phyloP scores from a whole-genome alignment of 2,888 invertebrate species.

The Catonia carolina region DNA sequence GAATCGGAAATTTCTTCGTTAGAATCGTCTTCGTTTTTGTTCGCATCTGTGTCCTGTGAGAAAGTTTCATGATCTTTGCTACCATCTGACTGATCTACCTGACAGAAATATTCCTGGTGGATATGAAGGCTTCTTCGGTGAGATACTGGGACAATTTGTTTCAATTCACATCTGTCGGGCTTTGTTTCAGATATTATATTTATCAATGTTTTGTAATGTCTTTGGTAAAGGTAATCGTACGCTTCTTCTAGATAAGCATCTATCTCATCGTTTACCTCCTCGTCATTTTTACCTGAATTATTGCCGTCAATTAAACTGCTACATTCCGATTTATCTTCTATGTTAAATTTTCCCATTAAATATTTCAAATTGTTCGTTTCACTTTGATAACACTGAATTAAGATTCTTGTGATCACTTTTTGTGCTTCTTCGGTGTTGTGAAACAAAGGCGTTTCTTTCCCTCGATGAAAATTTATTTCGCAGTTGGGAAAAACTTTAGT shows the following conservation, averaged over 20 bases:
- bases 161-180: not conserved
- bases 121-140: not conserved
- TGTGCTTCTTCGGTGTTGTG: not conserved
- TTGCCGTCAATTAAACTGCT: too few relatives aligned
- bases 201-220: not conserved
- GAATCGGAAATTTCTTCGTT: conserved; percentile 1
- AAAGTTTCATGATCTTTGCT: not conserved
- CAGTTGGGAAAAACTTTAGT: not conserved
- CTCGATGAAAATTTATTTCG: not conserved
- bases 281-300: not conserved
- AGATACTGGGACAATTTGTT: too few relatives aligned
- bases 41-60: not conserved
- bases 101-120: not conserved
- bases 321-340: too few relatives aligned
- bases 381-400: not conserved
- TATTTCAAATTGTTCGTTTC: not conserved
- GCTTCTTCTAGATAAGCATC: not conserved
- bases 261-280: not conserved
- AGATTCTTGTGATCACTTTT: not conserved
- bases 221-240: conserved; percentile 1
- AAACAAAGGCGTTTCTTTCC: not conserved
- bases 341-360: too few relatives aligned
- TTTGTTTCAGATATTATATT: not conserved
- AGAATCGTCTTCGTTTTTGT: not conserved
- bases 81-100: not conserved